These are phyloP conservation scores for Sardina pilchardus DNA, from an alignment of 2,113 vertebrate species.

Conservation along the genomic window DNA sequence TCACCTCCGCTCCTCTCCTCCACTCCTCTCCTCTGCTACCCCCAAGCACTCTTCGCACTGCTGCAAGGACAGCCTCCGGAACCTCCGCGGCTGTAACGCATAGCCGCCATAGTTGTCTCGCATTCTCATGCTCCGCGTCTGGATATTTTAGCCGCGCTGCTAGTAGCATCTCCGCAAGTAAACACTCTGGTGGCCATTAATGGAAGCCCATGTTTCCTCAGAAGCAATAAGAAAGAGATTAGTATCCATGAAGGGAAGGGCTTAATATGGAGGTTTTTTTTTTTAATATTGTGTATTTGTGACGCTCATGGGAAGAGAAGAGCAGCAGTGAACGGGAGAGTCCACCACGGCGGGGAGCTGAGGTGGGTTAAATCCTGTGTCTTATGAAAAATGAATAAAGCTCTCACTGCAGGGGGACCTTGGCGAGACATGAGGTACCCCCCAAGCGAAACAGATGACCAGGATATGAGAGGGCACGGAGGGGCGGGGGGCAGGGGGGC, in stretches of 20 bases:
- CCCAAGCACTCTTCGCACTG: background rate
- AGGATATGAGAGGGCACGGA: slow-evolving; percentile 46
- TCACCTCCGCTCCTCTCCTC: background rate
- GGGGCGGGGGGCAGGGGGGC: slow-evolving; percentile 18
- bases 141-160: background rate
- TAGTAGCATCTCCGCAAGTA: background rate
- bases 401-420: slow-evolving; percentile 43
- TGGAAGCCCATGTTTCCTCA: background rate
- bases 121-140: background rate
- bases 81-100: background rate
- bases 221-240: background rate
- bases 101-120: background rate
- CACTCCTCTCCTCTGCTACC: too few species aligned
- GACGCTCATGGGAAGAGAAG: background rate
- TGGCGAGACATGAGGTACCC: slow-evolving; percentile 47
- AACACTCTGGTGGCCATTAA: background rate
- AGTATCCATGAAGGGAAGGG: too few species aligned
- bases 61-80: background rate
- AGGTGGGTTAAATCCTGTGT: slow-evolving; percentile 59
- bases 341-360: background rate
- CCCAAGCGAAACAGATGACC: slow-evolving; percentile 60
- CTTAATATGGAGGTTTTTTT: too few species aligned
- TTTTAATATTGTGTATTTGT: background rate
- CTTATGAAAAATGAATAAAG: slow-evolving; percentile 24
- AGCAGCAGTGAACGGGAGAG: background rate